phyloP scores from a whole-genome alignment of 2,797 vertebrate species.

The Labroides dimidiatus region DNA sequence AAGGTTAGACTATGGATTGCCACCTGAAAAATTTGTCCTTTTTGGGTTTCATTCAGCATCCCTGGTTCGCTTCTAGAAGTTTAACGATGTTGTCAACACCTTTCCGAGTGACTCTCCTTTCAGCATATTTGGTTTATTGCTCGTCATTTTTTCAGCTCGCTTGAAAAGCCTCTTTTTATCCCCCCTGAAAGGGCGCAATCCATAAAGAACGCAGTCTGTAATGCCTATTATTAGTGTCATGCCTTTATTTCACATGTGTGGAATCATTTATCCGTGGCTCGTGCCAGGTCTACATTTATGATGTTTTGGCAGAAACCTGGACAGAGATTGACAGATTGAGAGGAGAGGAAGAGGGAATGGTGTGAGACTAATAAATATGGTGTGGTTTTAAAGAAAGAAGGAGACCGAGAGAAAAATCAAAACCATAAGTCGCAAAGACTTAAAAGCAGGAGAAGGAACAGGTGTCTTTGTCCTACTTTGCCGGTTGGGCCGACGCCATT shows the following conservation, averaged over 20 bases:
- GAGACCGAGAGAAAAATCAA: conserved; percentile 52
- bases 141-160: conserved; percentile 70
- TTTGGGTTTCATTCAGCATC: conserved; percentile 42
- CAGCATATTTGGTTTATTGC: conserved; percentile 72
- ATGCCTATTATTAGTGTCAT: conserved; percentile 72
- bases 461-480: conserved; percentile 83
- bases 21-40: conserved; percentile 67
- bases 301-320: conserved; percentile 55
- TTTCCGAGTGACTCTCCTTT: conserved; percentile 59
- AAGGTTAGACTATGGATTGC: conserved; percentile 57
- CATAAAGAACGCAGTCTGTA: conserved; percentile 67
- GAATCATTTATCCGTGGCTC: conserved; percentile 77
- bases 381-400: conserved; percentile 50
- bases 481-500: conserved; percentile 56
- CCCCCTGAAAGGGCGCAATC: conserved; percentile 59
- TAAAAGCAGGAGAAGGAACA: conserved; percentile 77
- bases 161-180: conserved; percentile 73
- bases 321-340: conserved; percentile 67
- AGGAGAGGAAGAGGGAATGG: conserved; percentile 68
- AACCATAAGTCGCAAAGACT: conserved; percentile 53
- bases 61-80: conserved; percentile 57
- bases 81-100: conserved; percentile 75
- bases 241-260: conserved; percentile 79
- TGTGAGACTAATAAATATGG: conserved; percentile 66
- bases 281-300: conserved; percentile 75